Evolutionary conservation across 2,113 vertebrate species (phyloP), one percentile per base, ranked within the genome.

Genomic region (Pardalotus punctatus): DNA sequence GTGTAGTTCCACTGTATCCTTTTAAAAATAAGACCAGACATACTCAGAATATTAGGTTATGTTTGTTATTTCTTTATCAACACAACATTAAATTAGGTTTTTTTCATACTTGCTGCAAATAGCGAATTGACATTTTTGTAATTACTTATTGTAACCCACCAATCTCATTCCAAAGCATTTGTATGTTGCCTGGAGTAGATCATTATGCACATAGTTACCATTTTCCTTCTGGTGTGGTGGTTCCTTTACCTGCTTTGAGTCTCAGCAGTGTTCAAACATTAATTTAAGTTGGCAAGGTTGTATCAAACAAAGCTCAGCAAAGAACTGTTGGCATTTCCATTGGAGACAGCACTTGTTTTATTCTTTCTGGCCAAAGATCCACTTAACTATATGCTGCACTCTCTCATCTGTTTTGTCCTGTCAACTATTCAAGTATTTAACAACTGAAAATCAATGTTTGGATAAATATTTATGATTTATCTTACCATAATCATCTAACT

Each of bases 191-290:
- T 83, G 12, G 90, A 90, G 71, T 76, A 76, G 45, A 25, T 57
- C 3, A 4, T 69, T 93, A 33, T 17, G 25, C 74, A 88, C 94
- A 78, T 86, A 95, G 90, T 93, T 93, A 95, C 90, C 58, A 24
- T 66, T 88, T 80, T 64, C n/a, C n/a, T 51, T 60, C 61, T 62
- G 81, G 15, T 43, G 6, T 79, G 18, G 67, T 61, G 28, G 48
- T 93, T 93, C 40, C 13, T 92, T 72, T 94, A 94, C 85, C 90
- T 93, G 82, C 85, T 82, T 89, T 82, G 81, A 88, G 42, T 86
- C 95, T 87, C 87, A 80, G 38, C 58, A 7, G 5, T 85, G 73
- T 93, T 95, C 87, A 93, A 80, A 96, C 62, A 88, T 72, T 53
- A 74, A 35, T 89, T 94, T 35, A 69, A 62, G 74, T 87, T 87